Conservation (phyloP, 2,888 invertebrate species). For the Rhamnusium bicolor region DNA sequence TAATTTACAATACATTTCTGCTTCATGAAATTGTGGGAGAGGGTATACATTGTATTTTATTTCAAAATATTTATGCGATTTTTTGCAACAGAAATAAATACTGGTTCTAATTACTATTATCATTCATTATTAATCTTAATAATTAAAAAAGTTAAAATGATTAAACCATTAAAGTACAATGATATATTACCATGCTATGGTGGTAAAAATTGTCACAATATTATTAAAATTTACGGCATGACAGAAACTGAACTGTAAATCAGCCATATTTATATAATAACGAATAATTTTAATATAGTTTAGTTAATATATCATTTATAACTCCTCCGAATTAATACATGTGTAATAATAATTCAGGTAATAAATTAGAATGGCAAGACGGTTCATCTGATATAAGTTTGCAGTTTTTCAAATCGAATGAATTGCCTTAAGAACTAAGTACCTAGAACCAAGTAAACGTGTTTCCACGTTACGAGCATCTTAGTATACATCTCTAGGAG, state of each 20-base stretch:
- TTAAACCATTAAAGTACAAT: slow-evolving; percentile 2
- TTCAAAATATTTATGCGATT: not conserved
- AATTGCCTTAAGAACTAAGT: slow-evolving; percentile 57
- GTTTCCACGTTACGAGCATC: slow-evolving; percentile 59
- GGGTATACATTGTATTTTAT: too few species aligned
- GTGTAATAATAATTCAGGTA: slow-evolving; percentile 58
- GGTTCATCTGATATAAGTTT: slow-evolving; percentile 53
- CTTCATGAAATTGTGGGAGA: too few species aligned
- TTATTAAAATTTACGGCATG: slow-evolving; percentile 14
- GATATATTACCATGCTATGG: not conserved
- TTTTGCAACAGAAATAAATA: not conserved
- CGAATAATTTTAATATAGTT: slow-evolving; percentile 27
- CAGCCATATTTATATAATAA: slow-evolving; percentile 13
- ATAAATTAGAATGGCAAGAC: slow-evolving; percentile 54
- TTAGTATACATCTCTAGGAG: slow-evolving; percentile 58
- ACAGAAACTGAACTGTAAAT: slow-evolving; percentile 9
- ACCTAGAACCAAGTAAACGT: slow-evolving; percentile 60
- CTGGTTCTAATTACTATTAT: not conserved
- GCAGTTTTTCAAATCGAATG: slow-evolving; percentile 57
- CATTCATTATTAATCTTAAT: not conserved
- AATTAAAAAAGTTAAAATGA: not conserved
- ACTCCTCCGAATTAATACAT: slow-evolving; percentile 54
- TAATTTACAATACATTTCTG: too few species aligned
- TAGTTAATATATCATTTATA: slow-evolving; percentile 49
- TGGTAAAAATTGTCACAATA: not conserved